Conservation (phyloP, 1,140 invertebrate genomes). For the Euwallacea similis region DNA sequence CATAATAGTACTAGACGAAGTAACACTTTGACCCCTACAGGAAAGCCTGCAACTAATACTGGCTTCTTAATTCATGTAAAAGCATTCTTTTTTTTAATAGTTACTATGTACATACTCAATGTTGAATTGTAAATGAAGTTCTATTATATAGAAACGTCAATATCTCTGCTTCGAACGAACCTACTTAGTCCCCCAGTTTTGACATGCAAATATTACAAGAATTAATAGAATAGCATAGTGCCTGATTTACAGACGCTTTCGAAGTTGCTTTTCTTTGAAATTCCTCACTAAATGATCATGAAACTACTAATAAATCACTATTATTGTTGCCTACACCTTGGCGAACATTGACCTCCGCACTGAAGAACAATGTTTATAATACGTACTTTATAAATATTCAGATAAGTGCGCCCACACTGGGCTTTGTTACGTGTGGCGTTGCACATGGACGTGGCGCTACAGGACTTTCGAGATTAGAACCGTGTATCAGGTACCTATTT, state of each 20-base stretch:
- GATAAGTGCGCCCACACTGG: conserved; percentile 19
- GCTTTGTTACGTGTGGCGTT: background rate
- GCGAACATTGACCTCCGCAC: background rate
- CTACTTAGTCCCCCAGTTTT: background rate
- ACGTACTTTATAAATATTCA: conserved; percentile 24
- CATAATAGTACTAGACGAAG: too few relatives aligned
- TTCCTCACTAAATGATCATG: background rate
- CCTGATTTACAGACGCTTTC: background rate
- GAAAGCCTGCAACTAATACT: too few relatives aligned
- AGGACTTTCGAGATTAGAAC: background rate
- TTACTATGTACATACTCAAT: too few relatives aligned
- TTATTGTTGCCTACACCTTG: background rate
- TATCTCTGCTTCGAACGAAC: too few relatives aligned
- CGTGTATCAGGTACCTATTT: background rate
- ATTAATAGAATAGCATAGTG: background rate
- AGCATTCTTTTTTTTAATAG: too few relatives aligned
- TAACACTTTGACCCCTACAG: too few relatives aligned
- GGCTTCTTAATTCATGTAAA: too few relatives aligned
- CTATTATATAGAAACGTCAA: too few relatives aligned
- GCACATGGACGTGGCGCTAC: background rate
- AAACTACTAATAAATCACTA: conserved; percentile 4
- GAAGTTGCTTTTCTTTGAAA: conserved; percentile 1
- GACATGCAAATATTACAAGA: background rate
- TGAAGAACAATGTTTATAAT: background rate
- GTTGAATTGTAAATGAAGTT: too few relatives aligned